phyloP scores from a whole-genome alignment of 2,888 invertebrate genomes.

The Griposia aprilina region DNA sequence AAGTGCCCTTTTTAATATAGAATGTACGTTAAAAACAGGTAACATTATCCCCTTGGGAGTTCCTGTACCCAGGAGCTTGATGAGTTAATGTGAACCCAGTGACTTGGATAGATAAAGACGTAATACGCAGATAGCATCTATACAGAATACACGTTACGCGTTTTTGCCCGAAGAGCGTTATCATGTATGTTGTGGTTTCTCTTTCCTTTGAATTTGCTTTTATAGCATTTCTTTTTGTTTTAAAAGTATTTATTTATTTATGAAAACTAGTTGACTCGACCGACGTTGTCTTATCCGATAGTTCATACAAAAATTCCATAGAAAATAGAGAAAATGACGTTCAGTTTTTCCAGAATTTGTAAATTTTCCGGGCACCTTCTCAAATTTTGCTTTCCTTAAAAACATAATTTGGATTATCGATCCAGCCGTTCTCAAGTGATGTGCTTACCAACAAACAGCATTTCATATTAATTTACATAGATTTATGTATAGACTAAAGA shows the following conservation, averaged over 20 bases:
- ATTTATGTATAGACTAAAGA: neutral
- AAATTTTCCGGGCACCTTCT: no score
- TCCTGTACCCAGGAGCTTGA: conserved; percentile 31
- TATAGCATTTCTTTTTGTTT: no score
- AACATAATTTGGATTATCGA: no score
- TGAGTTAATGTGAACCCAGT: conserved; percentile 56
- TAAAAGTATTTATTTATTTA: neutral
- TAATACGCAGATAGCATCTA: conserved; percentile 62
- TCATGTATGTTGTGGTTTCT: conserved; percentile 30
- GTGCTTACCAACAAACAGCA: no score
- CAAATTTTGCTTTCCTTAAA: no score
- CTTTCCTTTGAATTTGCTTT: conserved; percentile 5
- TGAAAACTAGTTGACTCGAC: neutral
- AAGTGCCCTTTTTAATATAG: conserved; percentile 6
- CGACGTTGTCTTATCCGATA: no score
- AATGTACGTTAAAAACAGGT: conserved; percentile 17
- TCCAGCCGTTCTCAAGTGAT: no score
- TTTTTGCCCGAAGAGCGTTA: conserved; percentile 53
- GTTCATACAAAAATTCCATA: no score
- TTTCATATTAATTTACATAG: no score
- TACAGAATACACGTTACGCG: conserved; percentile 54
- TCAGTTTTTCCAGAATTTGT: no score
- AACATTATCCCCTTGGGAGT: conserved; percentile 30
- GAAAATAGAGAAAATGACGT: no score
- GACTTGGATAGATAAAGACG: conserved; percentile 67